Conservation (phyloP, 2,888 invertebrate species). For the Pseudolycoriella hygida region DNA sequence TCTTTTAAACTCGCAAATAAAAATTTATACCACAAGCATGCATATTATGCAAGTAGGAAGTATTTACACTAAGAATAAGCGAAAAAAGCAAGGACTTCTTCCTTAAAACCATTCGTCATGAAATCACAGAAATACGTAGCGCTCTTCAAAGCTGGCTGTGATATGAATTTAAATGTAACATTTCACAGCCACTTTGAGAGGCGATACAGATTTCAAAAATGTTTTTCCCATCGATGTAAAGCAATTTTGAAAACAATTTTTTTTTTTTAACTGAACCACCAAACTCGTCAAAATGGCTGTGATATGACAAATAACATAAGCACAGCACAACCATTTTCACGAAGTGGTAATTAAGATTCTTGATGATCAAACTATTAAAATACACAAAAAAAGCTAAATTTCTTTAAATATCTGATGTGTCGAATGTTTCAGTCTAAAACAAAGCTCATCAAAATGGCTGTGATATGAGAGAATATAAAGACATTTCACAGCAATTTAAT, state of each 20-base stretch:
- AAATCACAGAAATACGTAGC: constrained; percentile 21
- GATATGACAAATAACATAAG: constrained; percentile 21
- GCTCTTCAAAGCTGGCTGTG: constrained; percentile 99
- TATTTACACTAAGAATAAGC: no score
- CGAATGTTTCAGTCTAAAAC: constrained; percentile 12
- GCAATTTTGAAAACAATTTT: neutral
- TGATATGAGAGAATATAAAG: constrained; percentile 22
- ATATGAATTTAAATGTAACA: constrained; percentile 57
- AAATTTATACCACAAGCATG: no score
- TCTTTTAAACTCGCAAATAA: no score
- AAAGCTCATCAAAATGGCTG: constrained; percentile 31
- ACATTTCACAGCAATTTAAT: constrained; percentile 30
- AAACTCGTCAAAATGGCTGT: constrained; percentile 31
- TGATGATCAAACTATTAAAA: neutral
- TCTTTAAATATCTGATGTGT: neutral
- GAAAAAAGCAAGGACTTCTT: no score
- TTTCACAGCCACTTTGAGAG: constrained; percentile 87
- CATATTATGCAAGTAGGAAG: no score
- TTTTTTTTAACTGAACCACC: constrained; percentile 18
- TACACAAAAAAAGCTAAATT: neutral
- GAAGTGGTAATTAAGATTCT: constrained; percentile 20
- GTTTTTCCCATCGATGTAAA: neutral
- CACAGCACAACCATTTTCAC: constrained; percentile 26
- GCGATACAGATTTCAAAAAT: constrained; percentile 20
- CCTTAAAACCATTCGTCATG: no score